These are phyloP conservation scores for Pelusios castaneus DNA, from an alignment of 2,113 vertebrate genomes.

Conservation along the genomic window DNA sequence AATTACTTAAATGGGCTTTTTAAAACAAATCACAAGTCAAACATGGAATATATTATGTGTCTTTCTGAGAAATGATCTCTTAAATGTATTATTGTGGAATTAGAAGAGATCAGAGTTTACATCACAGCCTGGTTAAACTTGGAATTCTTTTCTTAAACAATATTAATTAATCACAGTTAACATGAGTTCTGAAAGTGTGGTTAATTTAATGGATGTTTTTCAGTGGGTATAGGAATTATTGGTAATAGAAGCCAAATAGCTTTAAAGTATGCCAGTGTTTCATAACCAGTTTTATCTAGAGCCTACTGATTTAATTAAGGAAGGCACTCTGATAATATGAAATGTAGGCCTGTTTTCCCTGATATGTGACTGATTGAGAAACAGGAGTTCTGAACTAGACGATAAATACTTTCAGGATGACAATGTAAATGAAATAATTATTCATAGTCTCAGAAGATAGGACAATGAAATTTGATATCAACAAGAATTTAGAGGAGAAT, in stretches of 20 bases:
- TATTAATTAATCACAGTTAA: constrained; percentile 63
- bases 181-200: constrained; percentile 42
- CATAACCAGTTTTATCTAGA: constrained; percentile 45
- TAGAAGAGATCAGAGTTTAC: constrained; percentile 31
- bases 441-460: constrained; percentile 41
- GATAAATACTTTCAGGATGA: constrained; percentile 57
- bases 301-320: constrained; percentile 40
- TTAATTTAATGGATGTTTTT: constrained; percentile 65
- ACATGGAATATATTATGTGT: neutral
- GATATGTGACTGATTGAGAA: constrained; percentile 35
- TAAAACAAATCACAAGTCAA: neutral
- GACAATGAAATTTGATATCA: constrained; percentile 24
- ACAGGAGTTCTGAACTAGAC: constrained; percentile 45
- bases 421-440: constrained; percentile 58
- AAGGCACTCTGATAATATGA: constrained; percentile 42
- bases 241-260: constrained; percentile 38
- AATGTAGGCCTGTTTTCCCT: constrained; percentile 1
- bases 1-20: neutral
- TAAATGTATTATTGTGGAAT: neutral
- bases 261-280: constrained; percentile 50
- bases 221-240: constrained; percentile 39
- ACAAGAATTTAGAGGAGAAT: neutral
- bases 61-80: neutral
- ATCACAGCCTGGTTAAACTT: neutral
- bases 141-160: constrained; percentile 56